Conservation (phyloP, 1,140 invertebrate species). For the Argopecten irradians region DNA sequence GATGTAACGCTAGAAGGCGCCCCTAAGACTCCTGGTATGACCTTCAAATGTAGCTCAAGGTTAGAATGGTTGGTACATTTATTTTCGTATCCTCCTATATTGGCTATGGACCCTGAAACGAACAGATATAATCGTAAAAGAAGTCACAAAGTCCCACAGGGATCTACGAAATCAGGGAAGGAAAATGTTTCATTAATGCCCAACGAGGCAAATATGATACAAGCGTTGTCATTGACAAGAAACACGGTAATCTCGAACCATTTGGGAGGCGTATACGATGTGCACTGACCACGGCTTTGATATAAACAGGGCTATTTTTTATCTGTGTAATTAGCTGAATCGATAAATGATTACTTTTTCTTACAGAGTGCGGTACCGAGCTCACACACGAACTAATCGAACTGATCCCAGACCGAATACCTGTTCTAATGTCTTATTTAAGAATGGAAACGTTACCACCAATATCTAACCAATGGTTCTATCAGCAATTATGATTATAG, state of each 20-base stretch:
- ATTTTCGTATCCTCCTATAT: slow-evolving; percentile 91
- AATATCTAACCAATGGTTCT: not conserved
- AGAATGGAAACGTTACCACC: not conserved
- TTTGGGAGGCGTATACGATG: not conserved
- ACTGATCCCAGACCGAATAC: not conserved
- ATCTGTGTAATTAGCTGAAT: not conserved
- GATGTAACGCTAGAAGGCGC: slow-evolving; percentile 96
- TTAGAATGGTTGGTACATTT: slow-evolving; percentile 86
- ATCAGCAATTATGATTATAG: no score
- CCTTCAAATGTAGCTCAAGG: slow-evolving; percentile 89
- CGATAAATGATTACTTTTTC: not conserved
- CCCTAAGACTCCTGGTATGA: slow-evolving; percentile 96
- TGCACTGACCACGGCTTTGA: not conserved
- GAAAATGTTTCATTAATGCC: slow-evolving; percentile 26
- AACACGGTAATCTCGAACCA: not conserved
- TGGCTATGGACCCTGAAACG: slow-evolving; percentile 92
- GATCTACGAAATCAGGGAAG: not conserved
- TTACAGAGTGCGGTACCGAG: not conserved
- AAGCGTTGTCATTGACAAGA: not conserved
- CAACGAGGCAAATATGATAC: not conserved
- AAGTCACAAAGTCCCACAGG: slow-evolving; percentile 19
- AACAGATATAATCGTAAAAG: slow-evolving; percentile 26
- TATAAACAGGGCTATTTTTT: not conserved
- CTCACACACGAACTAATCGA: not conserved
- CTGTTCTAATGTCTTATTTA: not conserved